Percentiles rank a stretch among this genome's conserved stretches.
These are phyloP conservation scores for Chrysogorgia sp. DNA, from an alignment of 92 coral and sea anemone genomes.

Conservation along the genomic window DNA sequence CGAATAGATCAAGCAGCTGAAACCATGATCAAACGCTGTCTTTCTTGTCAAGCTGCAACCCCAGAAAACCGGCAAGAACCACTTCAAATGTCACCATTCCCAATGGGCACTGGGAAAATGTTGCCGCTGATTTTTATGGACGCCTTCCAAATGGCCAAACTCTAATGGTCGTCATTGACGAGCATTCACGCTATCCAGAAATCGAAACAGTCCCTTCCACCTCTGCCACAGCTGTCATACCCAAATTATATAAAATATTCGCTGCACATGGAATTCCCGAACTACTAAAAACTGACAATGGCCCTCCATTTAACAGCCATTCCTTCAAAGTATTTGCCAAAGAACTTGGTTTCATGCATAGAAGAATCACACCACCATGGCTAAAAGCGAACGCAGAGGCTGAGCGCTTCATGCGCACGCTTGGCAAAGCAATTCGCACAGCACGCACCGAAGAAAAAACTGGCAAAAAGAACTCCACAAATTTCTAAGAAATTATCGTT, in stretches of 20 bases:
- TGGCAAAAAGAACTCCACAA: constrained; percentile 50
- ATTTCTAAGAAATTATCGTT: constrained; percentile 34
- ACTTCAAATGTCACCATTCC: constrained; percentile 43
- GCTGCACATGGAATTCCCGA: no score
- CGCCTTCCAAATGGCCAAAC: constrained; percentile 45
- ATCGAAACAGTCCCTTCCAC: constrained; percentile 45
- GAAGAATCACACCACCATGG: no score
- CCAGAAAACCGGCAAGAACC: constrained; percentile 50
- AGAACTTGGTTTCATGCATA: constrained; percentile 32
- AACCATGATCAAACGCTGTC: constrained; percentile 37
- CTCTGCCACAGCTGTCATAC: no score
- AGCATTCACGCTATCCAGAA: constrained; percentile 38
- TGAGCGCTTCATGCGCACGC: no score
- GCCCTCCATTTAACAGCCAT: constrained; percentile 40
- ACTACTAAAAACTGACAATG: no score
- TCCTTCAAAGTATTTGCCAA: constrained; percentile 29
- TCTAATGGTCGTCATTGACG: constrained; percentile 48
- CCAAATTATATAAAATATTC: no score
- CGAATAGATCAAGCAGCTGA: constrained; percentile 55
- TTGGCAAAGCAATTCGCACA: no score
- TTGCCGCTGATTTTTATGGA: constrained; percentile 43
- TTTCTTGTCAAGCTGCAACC: constrained; percentile 52
- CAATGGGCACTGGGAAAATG: constrained; percentile 40
- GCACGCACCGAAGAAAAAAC: not conserved
- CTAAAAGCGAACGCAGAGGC: no score